Evolutionary conservation across 2,888 invertebrate genomes (phyloP), one percentile per base, ranked within the genome.

Genomic region (Cryptocephalus primarius): DNA sequence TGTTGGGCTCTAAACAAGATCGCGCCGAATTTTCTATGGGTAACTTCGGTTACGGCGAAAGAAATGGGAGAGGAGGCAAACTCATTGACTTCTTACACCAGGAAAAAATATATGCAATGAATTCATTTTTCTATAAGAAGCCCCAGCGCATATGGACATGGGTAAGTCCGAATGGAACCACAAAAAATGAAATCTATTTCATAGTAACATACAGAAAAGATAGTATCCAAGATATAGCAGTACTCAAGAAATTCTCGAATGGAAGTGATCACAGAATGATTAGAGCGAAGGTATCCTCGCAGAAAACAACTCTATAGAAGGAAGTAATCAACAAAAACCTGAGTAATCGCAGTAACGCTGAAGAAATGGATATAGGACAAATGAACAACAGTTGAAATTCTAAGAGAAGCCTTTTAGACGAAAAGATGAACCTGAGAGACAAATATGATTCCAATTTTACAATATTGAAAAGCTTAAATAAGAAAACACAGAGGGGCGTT

Each of bases 171-270:
- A 22, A 41, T 13, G 41, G 22, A 11, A 41, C 8, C n/a, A 41
- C 14, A 41, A 41, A 13, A 41, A 41, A 41, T 11, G 33, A 42
- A 32, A 33, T 42, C 10, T n/a, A 33, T 42, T 42, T 42, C 33
- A 42, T 42, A 9, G 14, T 42, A 8, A 12, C 42, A 8, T n/a
- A 42, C 42, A 32, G 33, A 32, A 42, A 33, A 32, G 33, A 42
- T 8, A 33, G 8, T 9, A 9, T 42, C 6, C 14, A 41, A 12
- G 22, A 41, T 13, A n/a, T 41, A 13, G 31, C 41, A 11, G 41
- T 13, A 8, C 14, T 41, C 14, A 41, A 41, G 9, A 41, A 41
- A 8, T 12, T 41, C 41, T 41, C 41, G 6, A 22, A 22, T 8
- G 42, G 42, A 6, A 41, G 41, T 13, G 41, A 41, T 32, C 41